Conservation (phyloP, 2,888 invertebrate genomes). For the Synergus laeviventris region DNA sequence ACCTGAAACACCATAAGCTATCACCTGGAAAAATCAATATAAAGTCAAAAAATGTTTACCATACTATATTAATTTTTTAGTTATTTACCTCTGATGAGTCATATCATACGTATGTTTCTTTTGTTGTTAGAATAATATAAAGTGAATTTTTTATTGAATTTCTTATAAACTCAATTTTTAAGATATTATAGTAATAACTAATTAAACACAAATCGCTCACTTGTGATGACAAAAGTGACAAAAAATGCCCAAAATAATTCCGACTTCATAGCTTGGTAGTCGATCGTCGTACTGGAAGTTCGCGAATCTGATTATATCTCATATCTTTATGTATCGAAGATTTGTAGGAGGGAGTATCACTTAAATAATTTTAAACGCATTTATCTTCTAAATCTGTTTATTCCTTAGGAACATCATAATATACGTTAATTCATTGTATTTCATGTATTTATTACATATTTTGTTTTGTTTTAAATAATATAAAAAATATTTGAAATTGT, state of each 20-base stretch:
- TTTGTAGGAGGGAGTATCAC: not conserved
- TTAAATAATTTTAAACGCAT: no score
- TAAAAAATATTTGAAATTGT: no score
- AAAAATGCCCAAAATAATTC: slow-evolving; percentile 5
- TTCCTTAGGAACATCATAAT: no score
- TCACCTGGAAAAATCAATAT: slow-evolving; percentile 7
- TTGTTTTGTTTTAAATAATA: no score
- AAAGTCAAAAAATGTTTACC: not conserved
- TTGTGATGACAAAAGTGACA: slow-evolving; percentile 12
- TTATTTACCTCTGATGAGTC: slow-evolving; percentile 4
- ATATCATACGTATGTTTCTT: not conserved
- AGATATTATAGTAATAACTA: not conserved
- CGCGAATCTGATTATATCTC: not conserved
- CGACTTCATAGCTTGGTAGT: slow-evolving; percentile 30
- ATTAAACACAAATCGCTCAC: slow-evolving; percentile 16
- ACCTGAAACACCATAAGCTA: slow-evolving; percentile 32
- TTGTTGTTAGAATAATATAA: not conserved
- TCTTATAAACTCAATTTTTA: not conserved
- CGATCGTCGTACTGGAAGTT: not conserved
- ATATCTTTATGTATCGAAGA: slow-evolving; percentile 6
- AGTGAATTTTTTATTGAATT: not conserved
- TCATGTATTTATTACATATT: no score
- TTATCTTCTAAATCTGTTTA: no score
- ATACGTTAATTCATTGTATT: no score
- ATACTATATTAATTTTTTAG: not conserved